Conservation (phyloP, 1,140 invertebrate species). For the Prorops nasuta region DNA sequence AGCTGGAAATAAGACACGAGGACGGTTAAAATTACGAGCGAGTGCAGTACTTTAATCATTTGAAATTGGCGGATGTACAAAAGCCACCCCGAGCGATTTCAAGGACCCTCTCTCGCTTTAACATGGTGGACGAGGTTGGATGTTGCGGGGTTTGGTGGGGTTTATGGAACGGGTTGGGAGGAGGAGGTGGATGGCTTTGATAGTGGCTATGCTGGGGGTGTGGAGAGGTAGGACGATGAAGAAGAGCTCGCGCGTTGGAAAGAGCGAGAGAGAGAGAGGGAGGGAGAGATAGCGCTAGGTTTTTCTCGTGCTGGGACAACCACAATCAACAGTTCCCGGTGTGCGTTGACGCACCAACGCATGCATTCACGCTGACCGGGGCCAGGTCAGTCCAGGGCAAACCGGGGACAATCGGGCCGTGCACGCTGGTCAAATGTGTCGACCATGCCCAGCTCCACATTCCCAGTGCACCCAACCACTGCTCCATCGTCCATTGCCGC, state of each 20-base stretch:
- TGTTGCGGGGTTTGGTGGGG: no score
- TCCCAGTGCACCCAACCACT: not conserved
- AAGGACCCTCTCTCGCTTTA: not conserved
- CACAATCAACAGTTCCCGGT: slow-evolving; percentile 29
- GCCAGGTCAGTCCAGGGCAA: no score
- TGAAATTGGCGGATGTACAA: no score
- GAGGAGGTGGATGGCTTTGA: no score
- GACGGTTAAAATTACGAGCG: no score
- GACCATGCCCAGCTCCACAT: not conserved
- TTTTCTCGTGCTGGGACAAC: no score
- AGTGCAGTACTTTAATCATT: no score
- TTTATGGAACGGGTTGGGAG: no score
- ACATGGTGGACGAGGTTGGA: no score
- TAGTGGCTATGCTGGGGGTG: not conserved
- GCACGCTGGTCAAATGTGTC: not conserved
- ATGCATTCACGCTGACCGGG: not conserved
- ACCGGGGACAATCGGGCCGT: no score
- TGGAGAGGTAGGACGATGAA: not conserved
- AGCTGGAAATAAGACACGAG: no score
- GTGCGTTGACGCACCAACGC: not conserved
- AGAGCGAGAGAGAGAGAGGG: slow-evolving; percentile 9
- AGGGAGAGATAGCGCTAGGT: slow-evolving; percentile 6
- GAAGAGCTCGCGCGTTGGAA: not conserved
- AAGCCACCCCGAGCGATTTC: slow-evolving; percentile 3
- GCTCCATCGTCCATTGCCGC: not conserved